Conservation (phyloP, 2,888 invertebrate species). For the Philonicus albiceps region DNA sequence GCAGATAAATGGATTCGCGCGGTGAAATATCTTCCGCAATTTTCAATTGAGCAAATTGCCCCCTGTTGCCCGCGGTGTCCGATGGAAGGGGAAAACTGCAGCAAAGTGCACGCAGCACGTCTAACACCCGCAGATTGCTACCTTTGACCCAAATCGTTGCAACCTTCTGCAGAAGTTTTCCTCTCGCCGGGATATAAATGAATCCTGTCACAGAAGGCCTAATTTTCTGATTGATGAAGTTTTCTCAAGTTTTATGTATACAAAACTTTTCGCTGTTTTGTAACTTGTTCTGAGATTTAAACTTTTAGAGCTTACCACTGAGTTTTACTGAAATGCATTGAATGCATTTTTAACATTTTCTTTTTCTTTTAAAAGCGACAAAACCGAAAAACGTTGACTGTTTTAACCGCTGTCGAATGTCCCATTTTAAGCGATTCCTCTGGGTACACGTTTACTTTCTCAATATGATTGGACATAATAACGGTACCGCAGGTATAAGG, state of each 20-base stretch:
- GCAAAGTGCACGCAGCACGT: neutral
- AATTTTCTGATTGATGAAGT: neutral
- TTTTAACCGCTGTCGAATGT: neutral
- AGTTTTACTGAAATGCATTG: neutral
- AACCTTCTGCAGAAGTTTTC: neutral
- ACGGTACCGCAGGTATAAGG: neutral
- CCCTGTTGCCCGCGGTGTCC: neutral
- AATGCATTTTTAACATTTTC: neutral
- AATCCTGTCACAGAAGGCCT: neutral
- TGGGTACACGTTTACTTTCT: neutral
- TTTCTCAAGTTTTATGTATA: neutral
- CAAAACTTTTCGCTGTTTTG: neutral
- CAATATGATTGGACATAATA: neutral
- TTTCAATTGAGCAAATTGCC: constrained; percentile 20
- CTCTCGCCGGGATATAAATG: neutral
- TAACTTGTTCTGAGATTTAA: neutral
- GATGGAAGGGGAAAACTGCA: neutral
- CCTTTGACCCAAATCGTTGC: neutral
- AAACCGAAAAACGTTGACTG: neutral
- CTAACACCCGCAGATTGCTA: neutral
- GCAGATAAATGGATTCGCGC: constrained; percentile 1
- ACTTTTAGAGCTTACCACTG: neutral
- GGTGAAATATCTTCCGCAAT: constrained; percentile 18
- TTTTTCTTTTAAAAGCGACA: neutral
- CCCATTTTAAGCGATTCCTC: neutral